A percentile compares a stretch with the other conserved stretches of the same genome.
phyloP scores from a whole-genome alignment of 2,797 vertebrate genomes.

The Phataginus tricuspis region DNA sequence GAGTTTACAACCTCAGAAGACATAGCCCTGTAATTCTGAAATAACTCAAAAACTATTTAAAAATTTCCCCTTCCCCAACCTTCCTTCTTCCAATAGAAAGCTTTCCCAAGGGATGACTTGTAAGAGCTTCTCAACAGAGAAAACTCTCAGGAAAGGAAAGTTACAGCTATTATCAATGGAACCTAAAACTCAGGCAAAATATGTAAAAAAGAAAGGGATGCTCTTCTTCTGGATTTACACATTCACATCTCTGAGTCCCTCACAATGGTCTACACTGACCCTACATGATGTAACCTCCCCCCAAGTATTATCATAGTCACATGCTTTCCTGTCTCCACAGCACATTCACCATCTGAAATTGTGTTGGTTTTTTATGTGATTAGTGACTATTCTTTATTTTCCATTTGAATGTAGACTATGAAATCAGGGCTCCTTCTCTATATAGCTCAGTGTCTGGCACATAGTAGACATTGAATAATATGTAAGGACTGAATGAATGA shows the following conservation, averaged over 20 bases:
- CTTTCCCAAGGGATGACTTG: slow-evolving; percentile 30
- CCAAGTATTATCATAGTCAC: background rate
- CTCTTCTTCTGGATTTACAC: background rate
- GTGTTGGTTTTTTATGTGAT: background rate
- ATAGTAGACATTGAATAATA: background rate
- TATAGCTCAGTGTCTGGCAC: background rate
- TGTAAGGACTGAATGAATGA: background rate
- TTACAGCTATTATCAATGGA: background rate
- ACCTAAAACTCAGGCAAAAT: slow-evolving; percentile 17
- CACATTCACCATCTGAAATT: background rate
- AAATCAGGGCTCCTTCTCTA: background rate
- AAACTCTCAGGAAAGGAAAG: slow-evolving; percentile 28
- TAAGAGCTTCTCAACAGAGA: slow-evolving; percentile 14
- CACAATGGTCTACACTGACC: background rate
- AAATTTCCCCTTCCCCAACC: background rate
- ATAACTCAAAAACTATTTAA: slow-evolving; percentile 50
- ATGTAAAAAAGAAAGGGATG: background rate
- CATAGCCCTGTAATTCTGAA: slow-evolving; percentile 34
- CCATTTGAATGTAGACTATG: background rate
- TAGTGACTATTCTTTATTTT: background rate
- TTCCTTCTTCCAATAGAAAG: background rate
- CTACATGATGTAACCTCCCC: background rate
- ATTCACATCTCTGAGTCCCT: background rate
- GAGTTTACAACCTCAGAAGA: slow-evolving; percentile 50
- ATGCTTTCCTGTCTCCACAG: background rate